These are phyloP conservation scores for Fregata magnificens DNA, from an alignment of 2,113 vertebrate species.

Conservation along the genomic window DNA sequence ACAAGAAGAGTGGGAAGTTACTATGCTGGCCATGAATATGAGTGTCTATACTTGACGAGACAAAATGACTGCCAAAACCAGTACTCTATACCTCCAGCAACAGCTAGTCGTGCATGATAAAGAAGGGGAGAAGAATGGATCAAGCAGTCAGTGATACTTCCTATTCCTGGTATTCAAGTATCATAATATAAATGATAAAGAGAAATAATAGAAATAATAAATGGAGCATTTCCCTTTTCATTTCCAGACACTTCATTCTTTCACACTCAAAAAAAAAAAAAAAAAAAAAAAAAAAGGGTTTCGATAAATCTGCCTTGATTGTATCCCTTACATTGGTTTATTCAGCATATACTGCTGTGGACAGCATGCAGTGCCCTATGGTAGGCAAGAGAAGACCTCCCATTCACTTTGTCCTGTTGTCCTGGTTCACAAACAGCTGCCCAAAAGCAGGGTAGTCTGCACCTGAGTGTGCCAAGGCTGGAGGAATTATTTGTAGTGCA, in stretches of 20 bases:
- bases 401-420: not conserved
- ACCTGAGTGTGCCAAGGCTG: not conserved
- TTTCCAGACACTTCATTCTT: not conserved
- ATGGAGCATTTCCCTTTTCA: not conserved
- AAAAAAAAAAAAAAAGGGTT: not conserved
- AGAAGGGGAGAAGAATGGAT: not conserved
- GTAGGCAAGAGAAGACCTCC: not conserved
- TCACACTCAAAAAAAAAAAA: not conserved
- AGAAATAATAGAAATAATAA: not conserved
- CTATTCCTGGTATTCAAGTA: not conserved
- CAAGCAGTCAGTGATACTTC: not conserved
- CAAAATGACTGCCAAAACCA: not conserved
- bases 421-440: not conserved
- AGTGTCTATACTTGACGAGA: not conserved
- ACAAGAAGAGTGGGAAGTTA: not conserved
- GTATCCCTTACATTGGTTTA: not conserved
- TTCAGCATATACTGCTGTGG: not conserved
- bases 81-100: not conserved
- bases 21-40: not conserved
- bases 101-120: not conserved
- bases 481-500: not conserved
- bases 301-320: not conserved
- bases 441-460: not conserved
- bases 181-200: not conserved
- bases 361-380: not conserved